A percentile compares a stretch with the other conserved stretches of the same genome.
Conservation (phyloP, 1,140 invertebrate genomes). For the Drosophila kurseongensis region DNA sequence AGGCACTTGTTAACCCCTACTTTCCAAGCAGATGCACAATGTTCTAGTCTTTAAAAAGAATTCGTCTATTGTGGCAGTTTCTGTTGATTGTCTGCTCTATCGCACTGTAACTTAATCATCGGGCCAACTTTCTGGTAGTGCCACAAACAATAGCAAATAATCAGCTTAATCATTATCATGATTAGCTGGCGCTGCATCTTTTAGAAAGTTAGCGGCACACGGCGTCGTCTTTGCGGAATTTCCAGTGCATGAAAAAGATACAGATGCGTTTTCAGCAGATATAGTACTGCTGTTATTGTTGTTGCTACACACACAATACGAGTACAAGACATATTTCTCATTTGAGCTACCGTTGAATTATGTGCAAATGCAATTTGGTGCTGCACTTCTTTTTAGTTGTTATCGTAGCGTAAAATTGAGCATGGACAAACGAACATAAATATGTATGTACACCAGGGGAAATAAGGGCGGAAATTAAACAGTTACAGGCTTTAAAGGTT, state of each 20-base stretch:
- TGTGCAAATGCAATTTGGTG: constrained; percentile 71
- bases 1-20: background rate
- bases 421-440: constrained; percentile 28
- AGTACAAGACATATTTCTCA: constrained; percentile 51
- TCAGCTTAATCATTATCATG: constrained; percentile 61
- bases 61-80: background rate
- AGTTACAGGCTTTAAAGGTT: no score
- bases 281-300: constrained; percentile 21
- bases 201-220: constrained; percentile 78
- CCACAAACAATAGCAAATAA: constrained; percentile 40
- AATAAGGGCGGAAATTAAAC: constrained; percentile 16
- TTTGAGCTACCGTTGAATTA: constrained; percentile 78
- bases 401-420: constrained; percentile 74
- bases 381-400: constrained; percentile 60
- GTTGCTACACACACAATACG: constrained; percentile 15
- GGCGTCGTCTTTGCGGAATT: constrained; percentile 71
- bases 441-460: constrained; percentile 18
- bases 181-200: constrained; percentile 70
- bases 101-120: constrained; percentile 28
- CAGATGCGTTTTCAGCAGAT: constrained; percentile 73
- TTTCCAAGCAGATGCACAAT: background rate
- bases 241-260: constrained; percentile 82
- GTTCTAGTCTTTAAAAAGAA: background rate
- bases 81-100: constrained; percentile 10
- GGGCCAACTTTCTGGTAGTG: constrained; percentile 18